A percentile compares a stretch with the other conserved stretches of the same genome.
Conservation (phyloP, 2,797 vertebrate species). For the Chloroceryle inda region DNA sequence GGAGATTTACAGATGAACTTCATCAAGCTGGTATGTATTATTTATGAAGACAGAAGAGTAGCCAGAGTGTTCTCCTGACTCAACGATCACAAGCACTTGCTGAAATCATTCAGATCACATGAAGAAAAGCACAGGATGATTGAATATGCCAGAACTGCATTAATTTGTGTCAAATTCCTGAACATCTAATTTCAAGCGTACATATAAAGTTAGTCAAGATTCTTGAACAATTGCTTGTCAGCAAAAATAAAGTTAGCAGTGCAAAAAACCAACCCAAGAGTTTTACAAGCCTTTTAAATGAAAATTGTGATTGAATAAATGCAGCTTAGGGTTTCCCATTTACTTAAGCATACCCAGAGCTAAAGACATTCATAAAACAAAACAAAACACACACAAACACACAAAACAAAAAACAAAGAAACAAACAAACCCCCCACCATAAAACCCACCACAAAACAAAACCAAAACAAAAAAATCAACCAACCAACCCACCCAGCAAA, state of each 20-base stretch:
- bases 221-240: background rate
- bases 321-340: background rate
- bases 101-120: background rate
- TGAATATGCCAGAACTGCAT: background rate
- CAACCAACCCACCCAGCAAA: no score
- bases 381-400: background rate
- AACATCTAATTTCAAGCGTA: background rate
- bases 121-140: background rate
- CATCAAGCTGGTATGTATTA: background rate
- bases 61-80: background rate
- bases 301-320: background rate
- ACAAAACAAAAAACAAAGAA: no score
- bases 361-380: background rate
- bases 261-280: background rate
- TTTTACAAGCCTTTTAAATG: background rate
- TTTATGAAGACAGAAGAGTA: background rate
- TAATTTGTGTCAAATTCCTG: background rate
- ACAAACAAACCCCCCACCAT: no score
- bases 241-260: background rate
- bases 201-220: background rate
- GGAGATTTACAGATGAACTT: background rate
- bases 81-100: background rate
- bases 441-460: no score
- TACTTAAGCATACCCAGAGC: background rate
- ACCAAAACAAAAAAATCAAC: background rate